Conservation (phyloP, 2,797 vertebrate genomes). For the Hemibagrus guttatus region DNA sequence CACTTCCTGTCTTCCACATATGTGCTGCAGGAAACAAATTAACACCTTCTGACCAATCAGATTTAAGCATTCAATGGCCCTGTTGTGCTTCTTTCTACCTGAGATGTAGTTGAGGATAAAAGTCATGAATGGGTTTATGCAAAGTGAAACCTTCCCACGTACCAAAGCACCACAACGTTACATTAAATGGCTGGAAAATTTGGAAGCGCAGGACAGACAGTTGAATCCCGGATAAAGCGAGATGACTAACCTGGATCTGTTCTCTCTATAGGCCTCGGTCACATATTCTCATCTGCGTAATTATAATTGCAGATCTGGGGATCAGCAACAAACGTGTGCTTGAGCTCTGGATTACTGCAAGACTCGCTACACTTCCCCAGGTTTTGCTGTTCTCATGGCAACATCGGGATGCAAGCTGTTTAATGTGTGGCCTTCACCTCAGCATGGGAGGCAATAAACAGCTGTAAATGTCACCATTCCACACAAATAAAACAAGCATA, state of each 20-base stretch:
- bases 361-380: slow-evolving; percentile 16
- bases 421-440: slow-evolving; percentile 46
- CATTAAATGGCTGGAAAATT: not conserved
- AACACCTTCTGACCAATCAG: not conserved
- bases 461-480: slow-evolving; percentile 40
- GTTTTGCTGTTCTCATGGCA: slow-evolving; percentile 57
- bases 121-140: not conserved
- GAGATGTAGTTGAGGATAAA: not conserved
- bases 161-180: not conserved
- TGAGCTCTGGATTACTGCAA: slow-evolving; percentile 37
- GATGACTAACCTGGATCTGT: slow-evolving; percentile 71
- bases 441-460: slow-evolving; percentile 44
- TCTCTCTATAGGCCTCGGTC: slow-evolving; percentile 63
- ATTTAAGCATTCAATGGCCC: not conserved
- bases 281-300: slow-evolving; percentile 71
- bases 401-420: slow-evolving; percentile 46
- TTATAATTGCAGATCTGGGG: slow-evolving; percentile 71
- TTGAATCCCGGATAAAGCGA: slow-evolving; percentile 65
- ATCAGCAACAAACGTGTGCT: slow-evolving; percentile 47
- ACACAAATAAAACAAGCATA: slow-evolving; percentile 3
- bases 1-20: not conserved
- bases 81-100: not conserved
- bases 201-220: slow-evolving; percentile 27
- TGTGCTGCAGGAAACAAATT: not conserved
- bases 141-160: not conserved